These are phyloP conservation scores for Agrypnus murinus DNA, from an alignment of 2,888 invertebrate genomes.

Conservation along the genomic window DNA sequence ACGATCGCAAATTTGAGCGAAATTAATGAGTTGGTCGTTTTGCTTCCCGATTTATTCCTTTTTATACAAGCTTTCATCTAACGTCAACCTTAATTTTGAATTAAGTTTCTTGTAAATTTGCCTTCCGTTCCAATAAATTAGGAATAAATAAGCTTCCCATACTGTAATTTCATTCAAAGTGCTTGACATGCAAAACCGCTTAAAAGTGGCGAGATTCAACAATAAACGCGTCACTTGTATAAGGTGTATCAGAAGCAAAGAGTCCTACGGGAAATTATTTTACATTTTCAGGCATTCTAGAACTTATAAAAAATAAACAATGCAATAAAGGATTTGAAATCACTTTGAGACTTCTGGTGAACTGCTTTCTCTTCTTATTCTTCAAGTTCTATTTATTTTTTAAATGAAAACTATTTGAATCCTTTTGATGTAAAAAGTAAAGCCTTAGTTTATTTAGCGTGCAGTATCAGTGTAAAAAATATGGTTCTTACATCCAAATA, in stretches of 20 bases:
- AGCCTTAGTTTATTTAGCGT: no score
- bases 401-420: no score
- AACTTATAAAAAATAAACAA: background rate
- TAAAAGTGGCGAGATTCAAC: constrained; percentile 4
- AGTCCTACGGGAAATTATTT: constrained; percentile 16
- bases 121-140: constrained; percentile 19
- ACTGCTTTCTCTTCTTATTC: no score
- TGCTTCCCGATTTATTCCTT: constrained; percentile 23
- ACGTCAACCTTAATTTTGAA: constrained; percentile 7
- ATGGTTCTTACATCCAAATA: no score
- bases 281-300: background rate
- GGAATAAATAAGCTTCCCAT: constrained; percentile 12
- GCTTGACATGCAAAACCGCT: constrained; percentile 20
- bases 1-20: constrained; percentile 19
- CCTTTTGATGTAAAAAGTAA: no score
- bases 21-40: constrained; percentile 25
- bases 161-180: constrained; percentile 13
- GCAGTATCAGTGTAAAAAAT: no score
- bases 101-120: constrained; percentile 19
- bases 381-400: no score
- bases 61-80: constrained; percentile 10
- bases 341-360: background rate
- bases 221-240: background rate
- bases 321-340: constrained; percentile 1
- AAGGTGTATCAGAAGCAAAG: constrained; percentile 2